These are phyloP conservation scores for Chromis chromis DNA, from an alignment of 2,797 vertebrate species.

Conservation along the genomic window DNA sequence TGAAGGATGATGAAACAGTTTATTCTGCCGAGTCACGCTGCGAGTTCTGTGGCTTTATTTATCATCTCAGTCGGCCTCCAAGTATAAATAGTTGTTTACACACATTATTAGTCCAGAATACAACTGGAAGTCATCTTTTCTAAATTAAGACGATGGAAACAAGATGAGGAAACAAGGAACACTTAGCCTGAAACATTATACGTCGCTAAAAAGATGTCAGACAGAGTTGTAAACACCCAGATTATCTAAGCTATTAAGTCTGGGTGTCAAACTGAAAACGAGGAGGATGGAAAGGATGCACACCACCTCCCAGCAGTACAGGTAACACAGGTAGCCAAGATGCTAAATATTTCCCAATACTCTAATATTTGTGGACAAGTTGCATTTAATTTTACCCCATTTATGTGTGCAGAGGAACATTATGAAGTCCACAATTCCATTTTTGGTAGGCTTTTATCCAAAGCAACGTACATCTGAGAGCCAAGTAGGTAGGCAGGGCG, in stretches of 20 bases:
- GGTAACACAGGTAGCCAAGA: neutral
- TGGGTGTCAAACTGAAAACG: neutral
- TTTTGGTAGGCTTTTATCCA: too few species aligned
- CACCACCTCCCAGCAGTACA: too few species aligned
- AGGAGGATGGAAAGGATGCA: neutral
- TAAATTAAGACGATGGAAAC: neutral
- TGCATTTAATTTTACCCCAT: neutral
- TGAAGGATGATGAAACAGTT: neutral
- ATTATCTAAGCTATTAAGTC: neutral
- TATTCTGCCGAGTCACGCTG: conserved; percentile 21
- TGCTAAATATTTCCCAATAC: neutral
- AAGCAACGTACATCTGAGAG: too few species aligned
- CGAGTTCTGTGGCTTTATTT: neutral
- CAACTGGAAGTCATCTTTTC: too few species aligned
- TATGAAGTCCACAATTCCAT: too few species aligned
- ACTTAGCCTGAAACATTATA: neutral
- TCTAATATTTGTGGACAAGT: neutral
- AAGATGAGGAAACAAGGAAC: neutral
- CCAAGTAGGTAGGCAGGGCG: too few species aligned
- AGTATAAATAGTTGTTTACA: conserved; percentile 35
- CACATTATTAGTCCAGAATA: neutral
- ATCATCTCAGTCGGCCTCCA: conserved; percentile 3
- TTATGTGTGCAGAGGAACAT: neutral
- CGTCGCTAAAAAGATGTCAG: neutral
- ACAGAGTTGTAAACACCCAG: neutral